Evolutionary conservation across 2,797 vertebrate species (phyloP), one percentile per base, ranked within the genome.

Genomic region (Amazona finschi): DNA sequence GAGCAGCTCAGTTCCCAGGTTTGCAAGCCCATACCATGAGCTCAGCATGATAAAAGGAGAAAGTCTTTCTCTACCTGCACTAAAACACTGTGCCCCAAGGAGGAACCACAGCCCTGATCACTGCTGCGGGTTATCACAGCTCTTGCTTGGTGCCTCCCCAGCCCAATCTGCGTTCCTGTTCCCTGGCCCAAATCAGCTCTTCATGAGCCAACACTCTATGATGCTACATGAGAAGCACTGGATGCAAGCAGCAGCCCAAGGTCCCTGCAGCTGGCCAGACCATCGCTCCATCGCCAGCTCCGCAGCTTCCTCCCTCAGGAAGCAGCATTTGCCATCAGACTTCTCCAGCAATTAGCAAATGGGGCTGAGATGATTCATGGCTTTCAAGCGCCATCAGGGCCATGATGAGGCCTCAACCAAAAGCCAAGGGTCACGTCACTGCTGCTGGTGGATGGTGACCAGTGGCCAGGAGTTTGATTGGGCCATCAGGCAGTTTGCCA

Each of bases 141-240:
- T 44, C 81, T 11, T 17, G 22, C 57, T 25, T 36, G 6, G 57
- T 17, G 33, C 13, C 22, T 8, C 15, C 66, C 31, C 55, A 38
- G 8, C 41, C 47, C 62, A 64, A 1, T 0, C 39, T 18, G 10
- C 2, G 4, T 1, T 57, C 8, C 1, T 62, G 62, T 18, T n/a
- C 22, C 44, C 67, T 22, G 62, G 16, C 33, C 62, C 5, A 1
- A 28, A 18, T 12, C 49, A 14, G 7, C 46, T 52, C 71, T 5
- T 9, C 4, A 3, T 6, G 25, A 47, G 38, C 33, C 39, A 44
- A n/a, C 67, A 18, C 1, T 0, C 0, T 4, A 3, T 1, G 15
- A 30, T 4, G 41, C 3, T 16, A 12, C 15, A 1, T 11, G 64
- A 62, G 79, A 18, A 71, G 43, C 0, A 6, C 33, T 30, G 65